Conservation (phyloP, 2,888 invertebrate species). For the Platycheirus rosarum region DNA sequence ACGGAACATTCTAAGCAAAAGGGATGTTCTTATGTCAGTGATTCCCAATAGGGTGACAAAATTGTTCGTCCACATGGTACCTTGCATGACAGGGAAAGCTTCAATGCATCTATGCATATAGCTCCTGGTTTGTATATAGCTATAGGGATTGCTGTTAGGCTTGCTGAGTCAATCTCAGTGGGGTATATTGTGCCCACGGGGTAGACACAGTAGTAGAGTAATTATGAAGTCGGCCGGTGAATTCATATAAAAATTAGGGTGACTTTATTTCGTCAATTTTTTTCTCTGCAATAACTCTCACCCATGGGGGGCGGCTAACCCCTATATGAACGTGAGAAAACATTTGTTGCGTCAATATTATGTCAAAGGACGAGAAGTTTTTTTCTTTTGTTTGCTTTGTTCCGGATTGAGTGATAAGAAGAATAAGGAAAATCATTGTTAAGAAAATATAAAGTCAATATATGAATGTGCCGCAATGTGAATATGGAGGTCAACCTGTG, state of each 20-base stretch:
- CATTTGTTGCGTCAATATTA: slow-evolving; percentile 61
- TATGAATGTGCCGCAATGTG: slow-evolving; percentile 15
- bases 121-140: slow-evolving; percentile 27
- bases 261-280: slow-evolving; percentile 36
- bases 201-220: slow-evolving; percentile 56
- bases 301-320: slow-evolving; percentile 62
- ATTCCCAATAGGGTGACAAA: slow-evolving; percentile 70
- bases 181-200: slow-evolving; percentile 49
- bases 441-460: slow-evolving; percentile 24
- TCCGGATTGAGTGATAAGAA: slow-evolving; percentile 6
- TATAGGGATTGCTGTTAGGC: slow-evolving; percentile 48
- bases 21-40: slow-evolving; percentile 61
- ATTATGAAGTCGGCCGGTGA: slow-evolving; percentile 66
- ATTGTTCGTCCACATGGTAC: slow-evolving; percentile 18
- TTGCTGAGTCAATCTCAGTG: slow-evolving; percentile 60
- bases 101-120: slow-evolving; percentile 20
- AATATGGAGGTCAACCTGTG: slow-evolving; percentile 21
- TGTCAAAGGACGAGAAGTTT: slow-evolving; percentile 11
- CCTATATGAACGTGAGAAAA: slow-evolving; percentile 63
- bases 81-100: slow-evolving; percentile 54
- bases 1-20: slow-evolving; percentile 2
- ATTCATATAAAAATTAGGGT: slow-evolving; percentile 55
- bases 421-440: neutral
- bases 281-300: slow-evolving; percentile 60
- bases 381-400: slow-evolving; percentile 20